Evolutionary conservation across 2,113 vertebrate species (phyloP), one percentile per base, ranked within the genome.

Genomic region (Galemys pyrenaicus): DNA sequence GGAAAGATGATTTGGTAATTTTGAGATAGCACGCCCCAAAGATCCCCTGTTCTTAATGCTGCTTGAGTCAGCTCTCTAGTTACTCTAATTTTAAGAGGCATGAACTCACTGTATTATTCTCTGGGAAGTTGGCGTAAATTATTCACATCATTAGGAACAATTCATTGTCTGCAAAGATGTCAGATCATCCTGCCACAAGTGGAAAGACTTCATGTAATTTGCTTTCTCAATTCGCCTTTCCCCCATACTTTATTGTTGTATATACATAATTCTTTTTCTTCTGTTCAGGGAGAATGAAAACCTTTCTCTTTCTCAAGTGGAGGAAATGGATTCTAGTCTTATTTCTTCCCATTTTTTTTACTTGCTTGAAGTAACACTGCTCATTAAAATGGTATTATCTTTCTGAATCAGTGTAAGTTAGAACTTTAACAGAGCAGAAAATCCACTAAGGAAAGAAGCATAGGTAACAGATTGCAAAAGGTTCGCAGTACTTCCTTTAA

Each of bases 91-190:
- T 7, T 74, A 70, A 64, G 46, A 77, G 73, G 8, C 32, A 15
- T 46, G 65, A 68, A 65, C 75, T 60, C 84, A 56, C 20, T 44
- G 19, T 9, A 58, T 83, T 78, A 62, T 67, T 93, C 56, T 65
- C 89, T 62, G 64, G 58, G 58, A 92, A 51, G 44, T n/a, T 87
- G 49, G 37, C 68, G n/a, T 92, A 80, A 89, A 91, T 92, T 80
- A 94, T 96, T 92, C 79, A 92, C 78, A 89, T 84, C 51, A 60
- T 79, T 88, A 91, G 35, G 54, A 78, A 60, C 82, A 94, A 75
- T 68, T 89, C 86, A 56, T 2, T 75, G 78, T 81, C 75, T 96
- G 32, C 54, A 88, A 37, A 94, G 86, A 88, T 56, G 68, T 92
- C 64, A 83, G 89, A 64, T 89, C 51, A 77, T 94, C 89, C 74